Conservation (phyloP, 2,797 vertebrate genomes). For the Margarornis squamiger region DNA sequence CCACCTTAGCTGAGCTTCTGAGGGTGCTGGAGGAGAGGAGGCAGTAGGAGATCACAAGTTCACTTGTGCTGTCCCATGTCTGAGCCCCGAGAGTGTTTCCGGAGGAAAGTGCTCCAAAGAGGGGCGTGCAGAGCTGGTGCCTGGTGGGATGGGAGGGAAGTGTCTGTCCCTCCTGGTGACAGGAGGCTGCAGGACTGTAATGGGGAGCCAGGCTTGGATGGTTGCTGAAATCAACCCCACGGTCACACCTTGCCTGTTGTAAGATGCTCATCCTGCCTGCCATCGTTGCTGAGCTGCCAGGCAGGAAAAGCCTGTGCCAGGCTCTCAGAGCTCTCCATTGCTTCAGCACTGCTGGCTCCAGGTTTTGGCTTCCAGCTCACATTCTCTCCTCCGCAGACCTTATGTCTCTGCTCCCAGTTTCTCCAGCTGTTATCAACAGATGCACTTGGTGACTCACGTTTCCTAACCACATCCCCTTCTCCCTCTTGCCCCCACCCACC, state of each 20-base stretch:
- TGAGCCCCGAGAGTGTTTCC: not conserved
- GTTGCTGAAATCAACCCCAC: not conserved
- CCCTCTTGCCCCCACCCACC: not conserved
- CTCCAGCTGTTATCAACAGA: not conserved
- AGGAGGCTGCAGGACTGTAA: not conserved
- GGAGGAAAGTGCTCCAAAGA: not conserved
- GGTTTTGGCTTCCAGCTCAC: not conserved
- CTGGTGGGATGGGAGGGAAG: not conserved
- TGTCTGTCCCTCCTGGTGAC: accelerated
- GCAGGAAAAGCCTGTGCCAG: not conserved
- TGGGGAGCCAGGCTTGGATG: not conserved
- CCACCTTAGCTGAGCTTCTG: not conserved
- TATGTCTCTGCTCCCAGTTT: not conserved
- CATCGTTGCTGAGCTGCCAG: not conserved
- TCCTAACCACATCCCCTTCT: slow-evolving; percentile 12
- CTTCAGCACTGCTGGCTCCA: not conserved
- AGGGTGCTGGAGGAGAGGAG: not conserved
- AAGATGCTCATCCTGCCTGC: not conserved
- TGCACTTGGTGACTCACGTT: not conserved
- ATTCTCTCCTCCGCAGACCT: not conserved
- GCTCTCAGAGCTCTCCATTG: not conserved
- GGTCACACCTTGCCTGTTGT: not conserved
- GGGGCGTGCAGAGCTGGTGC: not conserved
- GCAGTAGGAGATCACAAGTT: not conserved
- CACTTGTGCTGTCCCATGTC: not conserved